Evolutionary conservation across 2,797 vertebrate genomes (phyloP), one percentile per base, ranked within the genome.

Genomic region (Enteromius argenteus): DNA sequence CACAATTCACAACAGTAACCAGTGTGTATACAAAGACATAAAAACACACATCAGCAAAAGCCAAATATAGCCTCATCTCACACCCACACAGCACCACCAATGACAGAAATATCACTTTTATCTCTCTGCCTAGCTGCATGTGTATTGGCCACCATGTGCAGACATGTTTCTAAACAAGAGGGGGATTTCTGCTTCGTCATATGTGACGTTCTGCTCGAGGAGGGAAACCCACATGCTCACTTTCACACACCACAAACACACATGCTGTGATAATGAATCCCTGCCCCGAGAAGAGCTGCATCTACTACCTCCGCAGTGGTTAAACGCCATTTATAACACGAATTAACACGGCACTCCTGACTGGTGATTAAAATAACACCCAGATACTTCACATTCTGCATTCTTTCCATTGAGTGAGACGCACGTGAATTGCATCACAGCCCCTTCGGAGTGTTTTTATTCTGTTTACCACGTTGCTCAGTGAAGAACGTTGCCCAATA

Each of bases 391-490:
- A 27, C 37, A 75, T 68, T 76, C 44, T 10, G 1, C 35, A 35
- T 66, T 79, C 69, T 68, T 69, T 80, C 64, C 49, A 56, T 39
- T 46, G 9, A 13, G 5, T n/a, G 39, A 44, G 60, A 69, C 3
- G 23, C 51, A 67, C 5, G 42, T 15, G 56, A 64, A 56, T 62
- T 60, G 27, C 44, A 37, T 76, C 58, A 58, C 46, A 68, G 67
- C 67, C 17, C n/a, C 51, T 46, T 44, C 35, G 14, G 51, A 74
- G 76, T 86, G 85, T 86, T 86, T 74, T 77, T 23, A 73, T 68
- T 49, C 30, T 86, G 81, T 86, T 86, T 86, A 77, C 71, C 42
- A 46, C 39, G 85, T 86, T 86, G 81, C 85, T 83, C 35, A 60
- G 85, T 35, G 46, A 84, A 76, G 39, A 46, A 23, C 13, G n/a